Evolutionary conservation across 1,140 invertebrate genomes (phyloP), one percentile per base, ranked within the genome.

Genomic region (Pomacea maculata): DNA sequence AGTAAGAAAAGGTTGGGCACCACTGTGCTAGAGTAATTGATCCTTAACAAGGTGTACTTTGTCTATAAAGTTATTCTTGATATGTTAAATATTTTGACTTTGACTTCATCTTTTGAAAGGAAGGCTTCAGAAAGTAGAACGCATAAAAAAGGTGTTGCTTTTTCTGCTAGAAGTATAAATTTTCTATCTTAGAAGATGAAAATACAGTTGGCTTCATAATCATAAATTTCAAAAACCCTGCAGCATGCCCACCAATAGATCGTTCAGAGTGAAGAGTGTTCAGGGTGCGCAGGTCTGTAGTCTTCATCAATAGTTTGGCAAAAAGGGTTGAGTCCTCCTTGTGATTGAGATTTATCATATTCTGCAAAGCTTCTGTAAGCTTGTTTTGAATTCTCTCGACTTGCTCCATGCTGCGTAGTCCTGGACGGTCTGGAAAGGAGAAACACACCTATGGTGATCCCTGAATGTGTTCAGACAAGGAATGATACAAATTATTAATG

Each of bases 191-290:
- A 57, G 14, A 57, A 57, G 55, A 14, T 57, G 9, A 57, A 57
- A 57, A 9, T 57, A 10, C 55, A 10, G 55, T 57, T 10, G 55
- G 55, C 55, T 10, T 57, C 55, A 57, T 57, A 14, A 57, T 57
- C 55, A 10, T 14, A 57, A 10, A 57, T 14, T 10, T 57, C 9
- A 57, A 57, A 14, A 57, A 14, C 9, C 19, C 12, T 45, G 70
- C 21, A 0, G 63, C 45, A 1, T 6, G 83, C 86, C 80, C 82
- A 89, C 97, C 97, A 21, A 99, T 93, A 54, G 98, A 92, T 90
- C 99, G 99, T 89, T 99, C 98, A 1, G 97, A 98, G 89, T 99
- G 98, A 17, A 99, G 93, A 6, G 97, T 98, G 92, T 98, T 99
- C 65, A 99, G 92, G 0, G 97, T 99, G 82, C 97, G 93, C 83